Evolutionary conservation across 2,888 invertebrate species (phyloP), one percentile per base, ranked within the genome.

Genomic region (Nowickia ferox): DNA sequence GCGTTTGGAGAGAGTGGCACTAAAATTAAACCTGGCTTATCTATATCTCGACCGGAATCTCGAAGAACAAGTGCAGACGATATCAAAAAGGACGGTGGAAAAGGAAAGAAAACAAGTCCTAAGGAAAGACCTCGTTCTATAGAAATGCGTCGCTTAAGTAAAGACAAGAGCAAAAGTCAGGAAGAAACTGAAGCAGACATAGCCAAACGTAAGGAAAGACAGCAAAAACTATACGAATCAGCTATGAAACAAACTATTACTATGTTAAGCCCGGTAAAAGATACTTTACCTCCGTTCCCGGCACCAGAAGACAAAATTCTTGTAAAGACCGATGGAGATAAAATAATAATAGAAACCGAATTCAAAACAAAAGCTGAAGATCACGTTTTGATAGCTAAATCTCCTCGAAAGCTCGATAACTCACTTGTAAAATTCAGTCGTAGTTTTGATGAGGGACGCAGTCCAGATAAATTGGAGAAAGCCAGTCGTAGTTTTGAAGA

Each of bases 211-310:
- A 95, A 96, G 91, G 96, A 96, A 89, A 95, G 96, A 87, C 96
- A 96, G 89, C 96, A 96, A 90, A 95, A 96, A 94, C 92, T 96
- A 1, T 96, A 96, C 88, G 96, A 96, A 93, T 95, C 95, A 5
- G 96, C 96, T 3, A 94, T 96, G 90, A 96, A 96, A 90, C 96
- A 96, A 92, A 96, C 96, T 0, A 96, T 96, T 89, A 96, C 96
- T 0, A 93, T 96, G 87, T 94, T 96, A 46, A 96, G 96, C 91
- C 96, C 96, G 0, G 96, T 96, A 0, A 96, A 96, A 90, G 96
- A 96, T 90, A 94, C 95, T 1, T 89, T 96, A 89, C 96, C 96
- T 0, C 94, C 95, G 3, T 96, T 96, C 90, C 96, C 96, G 13
- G 94, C 95, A 57, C 95, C 95, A 0, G 96, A 96, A 91, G 96